These are phyloP conservation scores for Anolis apletophallus DNA, from an alignment of 2,797 vertebrate species.

Conservation along the genomic window DNA sequence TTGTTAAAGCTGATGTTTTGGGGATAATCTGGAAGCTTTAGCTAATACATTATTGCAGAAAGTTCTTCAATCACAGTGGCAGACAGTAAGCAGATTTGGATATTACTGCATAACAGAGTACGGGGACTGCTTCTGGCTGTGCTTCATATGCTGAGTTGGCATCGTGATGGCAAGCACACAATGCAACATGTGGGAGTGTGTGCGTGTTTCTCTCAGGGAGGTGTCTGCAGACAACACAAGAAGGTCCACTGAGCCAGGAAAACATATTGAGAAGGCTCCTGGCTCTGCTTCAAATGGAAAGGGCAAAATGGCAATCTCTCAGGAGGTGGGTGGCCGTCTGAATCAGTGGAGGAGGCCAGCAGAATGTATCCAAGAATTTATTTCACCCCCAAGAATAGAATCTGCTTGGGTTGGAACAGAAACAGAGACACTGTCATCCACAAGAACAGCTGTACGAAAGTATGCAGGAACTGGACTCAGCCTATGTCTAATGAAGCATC, in stretches of 20 bases:
- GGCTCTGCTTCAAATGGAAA: background rate
- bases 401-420: background rate
- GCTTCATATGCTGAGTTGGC: conserved; percentile 28
- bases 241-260: background rate
- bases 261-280: background rate
- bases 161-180: background rate
- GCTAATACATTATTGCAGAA: conserved; percentile 79
- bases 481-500: background rate
- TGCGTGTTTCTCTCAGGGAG: background rate
- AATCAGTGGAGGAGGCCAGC: background rate
- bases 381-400: background rate
- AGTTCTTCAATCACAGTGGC: conserved; percentile 75
- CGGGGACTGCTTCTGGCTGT: conserved; percentile 54
- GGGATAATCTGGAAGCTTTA: conserved; percentile 79
- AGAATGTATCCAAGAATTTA: background rate
- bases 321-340: too few relatives aligned
- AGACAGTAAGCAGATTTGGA: conserved; percentile 78
- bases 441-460: background rate
- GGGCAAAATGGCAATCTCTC: background rate
- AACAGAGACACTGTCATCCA: background rate
- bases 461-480: background rate
- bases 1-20: conserved; percentile 79
- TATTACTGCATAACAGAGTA: conserved; percentile 61
- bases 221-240: background rate
- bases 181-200: background rate